phyloP scores from a whole-genome alignment of 2,797 vertebrate genomes.

The Dipus sagitta region DNA sequence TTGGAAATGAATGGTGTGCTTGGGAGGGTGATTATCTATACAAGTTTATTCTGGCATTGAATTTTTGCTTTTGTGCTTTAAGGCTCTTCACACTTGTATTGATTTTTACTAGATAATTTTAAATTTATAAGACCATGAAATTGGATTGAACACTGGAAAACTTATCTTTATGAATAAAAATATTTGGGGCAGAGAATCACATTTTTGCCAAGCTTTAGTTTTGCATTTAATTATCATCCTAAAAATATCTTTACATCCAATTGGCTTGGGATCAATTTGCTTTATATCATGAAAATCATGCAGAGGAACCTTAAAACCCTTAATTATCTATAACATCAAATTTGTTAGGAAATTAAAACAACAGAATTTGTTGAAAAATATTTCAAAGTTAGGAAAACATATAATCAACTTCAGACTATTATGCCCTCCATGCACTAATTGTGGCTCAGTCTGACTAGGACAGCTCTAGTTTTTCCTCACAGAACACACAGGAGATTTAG shows the following conservation, averaged over 20 bases:
- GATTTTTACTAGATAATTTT: conserved; percentile 79
- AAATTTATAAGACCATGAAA: conserved; percentile 77
- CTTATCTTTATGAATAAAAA: conserved; percentile 18
- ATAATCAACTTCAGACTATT: not conserved
- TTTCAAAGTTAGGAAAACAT: not conserved
- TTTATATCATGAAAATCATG: conserved; percentile 26
- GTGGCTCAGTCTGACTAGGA: not conserved
- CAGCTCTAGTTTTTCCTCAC: not conserved
- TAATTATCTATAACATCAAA: not conserved
- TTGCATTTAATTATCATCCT: conserved; percentile 48
- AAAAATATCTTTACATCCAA: not conserved
- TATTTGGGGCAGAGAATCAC: not conserved
- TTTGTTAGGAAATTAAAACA: not conserved
- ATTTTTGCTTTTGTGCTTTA: conserved; percentile 78
- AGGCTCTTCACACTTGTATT: conserved; percentile 75
- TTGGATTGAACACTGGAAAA: conserved; percentile 8
- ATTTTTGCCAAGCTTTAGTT: conserved; percentile 47
- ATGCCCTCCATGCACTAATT: not conserved
- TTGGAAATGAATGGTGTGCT: conserved; percentile 82
- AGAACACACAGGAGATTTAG: not conserved
- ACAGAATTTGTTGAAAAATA: not conserved
- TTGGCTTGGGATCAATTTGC: not conserved
- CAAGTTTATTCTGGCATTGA: conserved; percentile 75
- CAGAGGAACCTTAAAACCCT: not conserved
- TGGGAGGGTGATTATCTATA: conserved; percentile 69